phyloP scores from a whole-genome alignment of 1,140 invertebrate genomes.

The Psix sp. region DNA sequence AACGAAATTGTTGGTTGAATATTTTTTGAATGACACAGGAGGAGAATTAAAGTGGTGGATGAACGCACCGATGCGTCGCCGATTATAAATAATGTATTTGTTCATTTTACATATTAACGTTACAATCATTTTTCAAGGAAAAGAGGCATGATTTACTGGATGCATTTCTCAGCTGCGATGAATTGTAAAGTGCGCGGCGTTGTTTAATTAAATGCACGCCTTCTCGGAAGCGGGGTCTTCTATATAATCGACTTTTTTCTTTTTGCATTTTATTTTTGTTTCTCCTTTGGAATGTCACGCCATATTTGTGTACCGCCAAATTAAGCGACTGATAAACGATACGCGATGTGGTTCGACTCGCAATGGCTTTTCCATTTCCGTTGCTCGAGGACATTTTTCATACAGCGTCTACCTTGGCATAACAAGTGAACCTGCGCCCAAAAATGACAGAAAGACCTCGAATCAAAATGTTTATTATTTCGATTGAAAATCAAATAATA shows the following conservation, averaged over 20 bases:
- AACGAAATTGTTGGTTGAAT: background rate
- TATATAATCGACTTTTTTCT: constrained; percentile 24
- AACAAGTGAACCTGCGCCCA: constrained; percentile 42
- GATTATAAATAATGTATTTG: constrained; percentile 53
- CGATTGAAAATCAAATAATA: too few relatives aligned
- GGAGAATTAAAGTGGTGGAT: too few relatives aligned
- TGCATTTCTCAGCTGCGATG: constrained; percentile 50
- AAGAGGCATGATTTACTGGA: constrained; percentile 56
- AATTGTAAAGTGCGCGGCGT: constrained; percentile 50
- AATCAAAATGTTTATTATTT: too few relatives aligned
- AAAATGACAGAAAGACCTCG: constrained; percentile 29
- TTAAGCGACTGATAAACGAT: constrained; percentile 44
- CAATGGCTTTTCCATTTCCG: constrained; percentile 59
- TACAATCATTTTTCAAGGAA: constrained; percentile 58
- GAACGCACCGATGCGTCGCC: constrained; percentile 27
- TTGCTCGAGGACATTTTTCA: constrained; percentile 53
- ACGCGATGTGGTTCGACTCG: constrained; percentile 44
- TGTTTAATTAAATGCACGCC: constrained; percentile 53
- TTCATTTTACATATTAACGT: constrained; percentile 56
- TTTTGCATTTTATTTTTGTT: constrained; percentile 14
- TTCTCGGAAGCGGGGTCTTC: constrained; percentile 47
- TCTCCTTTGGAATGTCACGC: constrained; percentile 43
- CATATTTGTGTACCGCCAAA: constrained; percentile 46
- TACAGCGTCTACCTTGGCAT: constrained; percentile 21
- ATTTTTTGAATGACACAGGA: too few relatives aligned